Percentiles rank a stretch among this genome's conserved stretches.
Conservation (phyloP, 2,888 invertebrate genomes). For the Leptopilina syphax region DNA sequence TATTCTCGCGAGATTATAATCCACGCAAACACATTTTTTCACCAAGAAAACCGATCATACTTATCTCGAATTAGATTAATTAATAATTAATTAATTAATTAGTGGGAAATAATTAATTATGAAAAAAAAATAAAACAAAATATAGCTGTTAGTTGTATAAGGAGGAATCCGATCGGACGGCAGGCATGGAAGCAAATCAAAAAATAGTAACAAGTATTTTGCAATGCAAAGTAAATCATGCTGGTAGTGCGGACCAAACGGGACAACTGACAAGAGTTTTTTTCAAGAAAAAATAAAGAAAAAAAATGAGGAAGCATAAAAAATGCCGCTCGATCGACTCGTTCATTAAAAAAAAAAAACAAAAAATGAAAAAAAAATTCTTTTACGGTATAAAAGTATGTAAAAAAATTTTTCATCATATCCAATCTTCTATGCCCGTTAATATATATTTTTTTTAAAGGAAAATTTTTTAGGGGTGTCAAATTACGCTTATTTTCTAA, state of each 20-base stretch:
- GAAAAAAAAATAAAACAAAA: background rate
- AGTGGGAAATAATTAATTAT: background rate
- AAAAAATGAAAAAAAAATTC: no score
- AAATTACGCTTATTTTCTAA: constrained; percentile 33
- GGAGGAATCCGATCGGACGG: constrained; percentile 73
- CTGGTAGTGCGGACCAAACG: constrained; percentile 75
- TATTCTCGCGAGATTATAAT: constrained; percentile 20
- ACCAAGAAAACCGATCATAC: constrained; percentile 16
- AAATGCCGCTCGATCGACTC: constrained; percentile 62
- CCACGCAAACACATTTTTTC: constrained; percentile 25
- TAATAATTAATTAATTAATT: constrained; percentile 26
- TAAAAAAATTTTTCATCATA: background rate
- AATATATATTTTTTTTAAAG: background rate
- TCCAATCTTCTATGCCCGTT: constrained; percentile 19
- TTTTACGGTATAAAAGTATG: constrained; percentile 12
- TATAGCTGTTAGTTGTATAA: constrained; percentile 51
- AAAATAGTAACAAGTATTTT: constrained; percentile 69
- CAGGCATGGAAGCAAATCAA: constrained; percentile 70
- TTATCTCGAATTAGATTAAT: constrained; percentile 32
- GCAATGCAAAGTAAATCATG: constrained; percentile 62
- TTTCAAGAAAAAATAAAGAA: constrained; percentile 47
- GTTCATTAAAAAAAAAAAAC: constrained; percentile 3
- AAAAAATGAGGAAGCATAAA: constrained; percentile 53
- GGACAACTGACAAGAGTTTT: constrained; percentile 67
- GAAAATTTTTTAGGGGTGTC: constrained; percentile 4